phyloP scores from a whole-genome alignment of 2,888 invertebrate genomes.

The Allygus modestus region DNA sequence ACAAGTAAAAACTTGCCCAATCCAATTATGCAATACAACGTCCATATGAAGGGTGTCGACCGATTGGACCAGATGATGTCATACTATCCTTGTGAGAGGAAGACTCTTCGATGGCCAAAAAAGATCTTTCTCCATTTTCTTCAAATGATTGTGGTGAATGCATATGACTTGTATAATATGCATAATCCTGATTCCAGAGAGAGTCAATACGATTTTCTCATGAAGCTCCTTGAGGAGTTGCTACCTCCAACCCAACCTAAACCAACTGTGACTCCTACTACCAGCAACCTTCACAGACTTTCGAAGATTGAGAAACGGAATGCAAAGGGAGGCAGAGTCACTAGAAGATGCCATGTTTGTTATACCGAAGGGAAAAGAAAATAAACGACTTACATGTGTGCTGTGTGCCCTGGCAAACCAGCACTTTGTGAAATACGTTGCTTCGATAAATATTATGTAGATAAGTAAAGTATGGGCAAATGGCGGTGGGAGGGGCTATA shows the following conservation, averaged over 20 bases:
- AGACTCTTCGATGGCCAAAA: background rate
- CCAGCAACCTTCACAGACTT: too few relatives aligned
- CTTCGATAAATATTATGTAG: constrained; percentile 62
- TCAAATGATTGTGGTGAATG: background rate
- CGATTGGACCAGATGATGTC: background rate
- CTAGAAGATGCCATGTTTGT: constrained; percentile 38
- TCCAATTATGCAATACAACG: constrained; percentile 10
- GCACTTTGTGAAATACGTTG: constrained; percentile 64
- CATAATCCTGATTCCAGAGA: background rate
- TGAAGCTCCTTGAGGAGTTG: background rate
- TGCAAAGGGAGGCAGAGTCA: too few relatives aligned
- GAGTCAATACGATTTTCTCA: background rate
- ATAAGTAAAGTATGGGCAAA: too few relatives aligned
- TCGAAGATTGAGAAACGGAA: too few relatives aligned
- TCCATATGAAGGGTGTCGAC: background rate
- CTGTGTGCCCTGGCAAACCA: constrained; percentile 63
- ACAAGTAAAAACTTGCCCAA: background rate
- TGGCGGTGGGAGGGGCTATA: too few relatives aligned
- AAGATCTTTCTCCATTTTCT: background rate
- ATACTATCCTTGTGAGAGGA: background rate
- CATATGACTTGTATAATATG: background rate
- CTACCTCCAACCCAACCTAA: background rate
- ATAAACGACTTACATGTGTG: constrained; percentile 64
- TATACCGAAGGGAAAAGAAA: constrained; percentile 62
- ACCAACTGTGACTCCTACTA: background rate